Percentiles rank a stretch among this genome's conserved stretches.
Conservation (phyloP, 30 jellyfish, hydroid and myxozoan genomes). For the Sanderia malayensis region DNA sequence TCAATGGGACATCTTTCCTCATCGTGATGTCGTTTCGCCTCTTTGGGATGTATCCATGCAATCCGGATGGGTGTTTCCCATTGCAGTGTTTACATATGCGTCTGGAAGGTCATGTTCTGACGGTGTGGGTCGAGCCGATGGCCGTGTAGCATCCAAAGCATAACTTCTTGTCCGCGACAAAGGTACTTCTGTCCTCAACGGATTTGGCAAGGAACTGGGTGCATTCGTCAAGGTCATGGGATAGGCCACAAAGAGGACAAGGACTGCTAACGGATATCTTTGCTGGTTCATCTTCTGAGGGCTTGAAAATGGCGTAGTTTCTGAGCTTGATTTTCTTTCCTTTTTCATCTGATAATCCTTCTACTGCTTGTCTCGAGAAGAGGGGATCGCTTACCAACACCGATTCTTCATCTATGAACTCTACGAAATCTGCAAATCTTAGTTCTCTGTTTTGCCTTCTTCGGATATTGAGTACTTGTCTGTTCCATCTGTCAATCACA, state of each 20-base stretch:
- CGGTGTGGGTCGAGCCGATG: conserved; percentile 16
- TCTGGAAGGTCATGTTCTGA: conserved; percentile 10
- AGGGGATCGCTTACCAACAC: conserved; percentile 12
- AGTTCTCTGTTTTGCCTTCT: conserved; percentile 1
- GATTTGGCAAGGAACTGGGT: neutral
- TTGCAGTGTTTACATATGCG: no score
- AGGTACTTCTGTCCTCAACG: conserved; percentile 10
- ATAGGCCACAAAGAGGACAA: conserved; percentile 2
- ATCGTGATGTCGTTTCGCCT: neutral
- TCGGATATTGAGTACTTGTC: conserved; percentile 2
- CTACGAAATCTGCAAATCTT: conserved; percentile 10
- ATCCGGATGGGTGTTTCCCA: conserved; percentile 32
- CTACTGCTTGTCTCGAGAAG: conserved; percentile 3
- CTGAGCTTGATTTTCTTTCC: neutral
- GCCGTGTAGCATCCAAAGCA: conserved; percentile 11
- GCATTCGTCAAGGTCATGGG: conserved; percentile 30
- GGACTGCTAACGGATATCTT: conserved; percentile 1
- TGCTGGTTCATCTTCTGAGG: neutral
- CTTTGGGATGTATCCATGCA: conserved; percentile 26
- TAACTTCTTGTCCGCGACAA: neutral
- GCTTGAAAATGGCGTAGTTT: neutral
- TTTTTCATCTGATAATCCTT: neutral
- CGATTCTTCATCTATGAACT: conserved; percentile 7
- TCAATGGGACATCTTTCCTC: neutral
- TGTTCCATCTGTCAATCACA: conserved; percentile 23